Conservation (phyloP, 2,797 vertebrate genomes). For the Trachops cirrhosus region DNA sequence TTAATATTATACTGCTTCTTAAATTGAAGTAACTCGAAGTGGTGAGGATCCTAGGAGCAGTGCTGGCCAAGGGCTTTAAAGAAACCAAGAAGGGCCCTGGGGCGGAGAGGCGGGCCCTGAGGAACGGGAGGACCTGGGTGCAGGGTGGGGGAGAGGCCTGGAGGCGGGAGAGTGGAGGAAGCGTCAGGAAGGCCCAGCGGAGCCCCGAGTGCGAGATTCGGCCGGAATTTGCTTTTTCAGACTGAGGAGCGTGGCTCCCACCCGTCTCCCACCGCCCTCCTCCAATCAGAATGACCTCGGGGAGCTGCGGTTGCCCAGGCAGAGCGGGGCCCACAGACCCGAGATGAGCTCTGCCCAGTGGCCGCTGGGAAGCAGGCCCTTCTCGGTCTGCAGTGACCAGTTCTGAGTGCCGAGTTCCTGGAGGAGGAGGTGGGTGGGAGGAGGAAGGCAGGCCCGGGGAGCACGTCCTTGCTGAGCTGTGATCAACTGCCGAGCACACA, state of each 20-base stretch:
- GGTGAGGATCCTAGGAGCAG: not conserved
- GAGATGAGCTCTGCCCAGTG: not conserved
- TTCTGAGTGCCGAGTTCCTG: not conserved
- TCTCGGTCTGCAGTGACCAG: not conserved
- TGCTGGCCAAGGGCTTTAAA: not conserved
- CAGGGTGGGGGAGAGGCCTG: not conserved
- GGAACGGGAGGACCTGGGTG: not conserved
- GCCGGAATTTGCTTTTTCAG: not conserved
- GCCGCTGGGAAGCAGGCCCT: not conserved
- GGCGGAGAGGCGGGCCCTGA: not conserved
- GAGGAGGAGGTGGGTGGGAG: not conserved
- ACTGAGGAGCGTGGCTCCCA: not conserved
- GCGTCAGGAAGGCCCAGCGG: not conserved
- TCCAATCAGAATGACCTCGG: not conserved
- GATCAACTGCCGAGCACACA: not conserved
- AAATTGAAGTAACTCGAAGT: not conserved
- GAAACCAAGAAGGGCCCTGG: not conserved
- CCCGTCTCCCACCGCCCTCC: accelerated
- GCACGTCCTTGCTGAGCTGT: not conserved
- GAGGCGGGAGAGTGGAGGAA: not conserved
- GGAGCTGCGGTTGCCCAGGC: too few relatives aligned
- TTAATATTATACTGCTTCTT: not conserved
- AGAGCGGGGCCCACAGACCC: not conserved
- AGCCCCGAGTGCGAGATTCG: too few relatives aligned
- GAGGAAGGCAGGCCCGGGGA: not conserved